Conservation (phyloP, 1,140 invertebrate genomes). For the Ceratosolen fusciceps region DNA sequence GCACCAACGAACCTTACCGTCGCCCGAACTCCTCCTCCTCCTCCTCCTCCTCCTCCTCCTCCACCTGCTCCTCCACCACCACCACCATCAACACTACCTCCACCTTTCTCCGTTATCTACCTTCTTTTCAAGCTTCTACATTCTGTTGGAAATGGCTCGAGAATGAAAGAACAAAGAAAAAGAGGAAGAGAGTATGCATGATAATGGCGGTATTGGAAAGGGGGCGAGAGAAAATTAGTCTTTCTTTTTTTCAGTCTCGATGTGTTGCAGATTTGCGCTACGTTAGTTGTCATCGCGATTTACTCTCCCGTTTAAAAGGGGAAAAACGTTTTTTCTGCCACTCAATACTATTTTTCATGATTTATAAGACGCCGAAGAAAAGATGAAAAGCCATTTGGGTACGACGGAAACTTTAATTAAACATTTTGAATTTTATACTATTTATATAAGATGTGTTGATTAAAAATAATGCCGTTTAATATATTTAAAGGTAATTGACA, state of each 20-base stretch:
- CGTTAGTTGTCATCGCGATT: slow-evolving; percentile 25
- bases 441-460: slow-evolving; percentile 31
- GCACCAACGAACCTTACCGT: too few species aligned
- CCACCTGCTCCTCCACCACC: background rate
- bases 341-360: slow-evolving; percentile 16
- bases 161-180: background rate
- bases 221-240: background rate
- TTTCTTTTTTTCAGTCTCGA: slow-evolving; percentile 18
- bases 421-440: slow-evolving; percentile 38
- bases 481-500: slow-evolving; percentile 23
- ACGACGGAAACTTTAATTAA: slow-evolving; percentile 8
- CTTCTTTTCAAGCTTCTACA: too few species aligned
- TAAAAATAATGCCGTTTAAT: background rate
- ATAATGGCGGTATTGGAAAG: background rate
- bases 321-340: background rate
- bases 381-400: slow-evolving; percentile 10
- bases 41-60: background rate
- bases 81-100: background rate
- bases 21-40: background rate
- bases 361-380: slow-evolving; percentile 4
- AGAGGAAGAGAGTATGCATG: too few species aligned
- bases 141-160: too few species aligned
- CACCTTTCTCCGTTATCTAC: background rate
- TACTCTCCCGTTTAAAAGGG: slow-evolving; percentile 24
- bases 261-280: slow-evolving; percentile 12